Evolutionary conservation across 2,113 vertebrate genomes (phyloP).

Genomic region (Stercorarius parasiticus): DNA sequence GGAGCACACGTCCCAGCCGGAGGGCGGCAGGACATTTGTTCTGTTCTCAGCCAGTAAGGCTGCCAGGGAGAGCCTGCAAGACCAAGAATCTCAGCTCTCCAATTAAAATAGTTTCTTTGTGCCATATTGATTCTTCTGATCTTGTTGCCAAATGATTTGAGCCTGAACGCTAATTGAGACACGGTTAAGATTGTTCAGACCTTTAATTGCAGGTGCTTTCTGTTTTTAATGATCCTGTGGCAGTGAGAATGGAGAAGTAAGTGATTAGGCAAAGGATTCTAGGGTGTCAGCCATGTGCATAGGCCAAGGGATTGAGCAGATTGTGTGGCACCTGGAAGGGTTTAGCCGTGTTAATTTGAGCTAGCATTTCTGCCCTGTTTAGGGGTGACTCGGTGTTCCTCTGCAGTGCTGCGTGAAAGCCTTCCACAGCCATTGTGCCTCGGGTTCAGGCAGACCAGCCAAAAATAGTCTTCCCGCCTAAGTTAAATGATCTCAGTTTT

Average conservation of each 20-base stretch:
- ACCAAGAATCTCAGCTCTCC: not conserved
- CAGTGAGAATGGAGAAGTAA: not conserved
- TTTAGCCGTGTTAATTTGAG: not conserved
- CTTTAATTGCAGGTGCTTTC: not conserved
- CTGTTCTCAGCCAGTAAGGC: not conserved
- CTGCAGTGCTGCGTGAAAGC: fast-evolving
- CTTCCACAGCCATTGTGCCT: not conserved
- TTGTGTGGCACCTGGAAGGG: not conserved
- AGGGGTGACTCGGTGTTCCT: not conserved
- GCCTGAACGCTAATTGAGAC: not conserved
- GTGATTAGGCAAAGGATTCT: not conserved
- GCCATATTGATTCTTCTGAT: not conserved
- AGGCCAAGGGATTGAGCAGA: not conserved
- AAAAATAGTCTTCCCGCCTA: not conserved
- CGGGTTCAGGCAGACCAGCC: not conserved
- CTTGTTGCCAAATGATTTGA: not conserved
- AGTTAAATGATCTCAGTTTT: not conserved
- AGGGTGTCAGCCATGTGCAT: not conserved
- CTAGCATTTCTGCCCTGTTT: fast-evolving
- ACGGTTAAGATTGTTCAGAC: not conserved
- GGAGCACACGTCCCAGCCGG: fast-evolving
- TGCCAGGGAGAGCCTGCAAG: not conserved
- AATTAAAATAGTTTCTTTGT: not conserved
- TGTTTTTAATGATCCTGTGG: not conserved
- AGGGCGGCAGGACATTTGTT: not conserved